Conservation (phyloP, 2,797 vertebrate species). For the Aulostomus chinensis region DNA sequence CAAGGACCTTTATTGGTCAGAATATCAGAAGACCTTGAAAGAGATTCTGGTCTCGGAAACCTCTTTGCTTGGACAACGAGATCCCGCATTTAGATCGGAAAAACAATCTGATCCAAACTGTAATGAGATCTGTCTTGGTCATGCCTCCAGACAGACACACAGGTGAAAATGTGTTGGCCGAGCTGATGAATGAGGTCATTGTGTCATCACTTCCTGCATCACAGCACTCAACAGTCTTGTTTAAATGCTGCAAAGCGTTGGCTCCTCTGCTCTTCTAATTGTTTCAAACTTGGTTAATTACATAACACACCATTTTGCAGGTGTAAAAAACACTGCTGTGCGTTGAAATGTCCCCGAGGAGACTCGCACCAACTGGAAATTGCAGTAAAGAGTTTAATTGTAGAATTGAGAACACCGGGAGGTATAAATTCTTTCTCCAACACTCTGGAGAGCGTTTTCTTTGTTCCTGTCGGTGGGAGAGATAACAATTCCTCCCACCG, state of each 20-base stretch:
- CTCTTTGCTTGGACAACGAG: too few species aligned
- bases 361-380: constrained; percentile 66
- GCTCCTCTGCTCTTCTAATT: constrained; percentile 25
- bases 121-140: too few species aligned
- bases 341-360: constrained; percentile 53
- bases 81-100: too few species aligned
- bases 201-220: constrained; percentile 5
- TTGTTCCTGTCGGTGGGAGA: constrained; percentile 71
- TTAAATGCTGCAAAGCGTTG: constrained; percentile 24
- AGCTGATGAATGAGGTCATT: too few species aligned
- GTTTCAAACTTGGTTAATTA: constrained; percentile 65
- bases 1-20: too few species aligned
- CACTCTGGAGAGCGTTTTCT: constrained; percentile 78
- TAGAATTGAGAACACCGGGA: constrained; percentile 73
- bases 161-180: too few species aligned
- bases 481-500: constrained; percentile 80
- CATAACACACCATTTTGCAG: constrained; percentile 58
- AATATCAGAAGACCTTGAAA: too few species aligned
- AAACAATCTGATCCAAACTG: too few species aligned
- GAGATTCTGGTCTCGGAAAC: too few species aligned
- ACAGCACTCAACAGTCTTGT: background rate
- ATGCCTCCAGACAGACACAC: too few species aligned
- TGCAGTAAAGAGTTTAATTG: constrained; percentile 75
- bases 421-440: constrained; percentile 66
- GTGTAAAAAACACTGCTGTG: constrained; percentile 57